A percentile compares a stretch with the other conserved stretches of the same genome.
Conservation (phyloP, 2,797 vertebrate genomes). For the Telmatherina bonti region DNA sequence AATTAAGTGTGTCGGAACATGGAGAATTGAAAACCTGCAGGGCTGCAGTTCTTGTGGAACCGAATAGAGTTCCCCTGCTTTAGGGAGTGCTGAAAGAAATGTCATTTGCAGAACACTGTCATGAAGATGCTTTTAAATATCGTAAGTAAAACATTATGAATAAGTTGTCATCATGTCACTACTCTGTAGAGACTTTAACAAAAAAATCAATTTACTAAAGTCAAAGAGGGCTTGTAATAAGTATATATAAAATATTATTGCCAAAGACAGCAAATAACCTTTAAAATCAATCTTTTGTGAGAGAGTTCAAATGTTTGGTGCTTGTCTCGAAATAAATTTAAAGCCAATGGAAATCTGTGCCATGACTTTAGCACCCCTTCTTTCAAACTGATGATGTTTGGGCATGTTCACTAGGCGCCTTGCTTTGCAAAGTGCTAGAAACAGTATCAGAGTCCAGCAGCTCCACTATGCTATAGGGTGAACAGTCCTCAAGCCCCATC, state of each 20-base stretch:
- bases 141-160: slow-evolving; percentile 3
- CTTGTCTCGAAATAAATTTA: background rate
- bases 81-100: slow-evolving; percentile 55
- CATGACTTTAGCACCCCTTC: background rate
- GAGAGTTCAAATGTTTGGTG: background rate
- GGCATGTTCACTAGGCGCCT: slow-evolving; percentile 85
- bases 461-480: slow-evolving; percentile 97
- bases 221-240: background rate
- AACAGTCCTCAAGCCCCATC: slow-evolving; percentile 96
- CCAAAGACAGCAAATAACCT: background rate
- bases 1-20: background rate
- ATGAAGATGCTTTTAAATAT: slow-evolving; percentile 25
- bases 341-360: background rate
- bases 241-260: background rate
- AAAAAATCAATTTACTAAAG: background rate
- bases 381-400: slow-evolving; percentile 93
- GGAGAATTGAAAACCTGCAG: background rate
- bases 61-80: slow-evolving; percentile 1
- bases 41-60: background rate
- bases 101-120: slow-evolving; percentile 22
- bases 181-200: background rate
- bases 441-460: slow-evolving; percentile 95
- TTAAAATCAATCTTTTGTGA: background rate
- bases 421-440: slow-evolving; percentile 91
- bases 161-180: slow-evolving; percentile 1